Evolutionary conservation across 2,888 invertebrate species (phyloP), one percentile per base, ranked within the genome.

Genomic region (Venusia cambrica): DNA sequence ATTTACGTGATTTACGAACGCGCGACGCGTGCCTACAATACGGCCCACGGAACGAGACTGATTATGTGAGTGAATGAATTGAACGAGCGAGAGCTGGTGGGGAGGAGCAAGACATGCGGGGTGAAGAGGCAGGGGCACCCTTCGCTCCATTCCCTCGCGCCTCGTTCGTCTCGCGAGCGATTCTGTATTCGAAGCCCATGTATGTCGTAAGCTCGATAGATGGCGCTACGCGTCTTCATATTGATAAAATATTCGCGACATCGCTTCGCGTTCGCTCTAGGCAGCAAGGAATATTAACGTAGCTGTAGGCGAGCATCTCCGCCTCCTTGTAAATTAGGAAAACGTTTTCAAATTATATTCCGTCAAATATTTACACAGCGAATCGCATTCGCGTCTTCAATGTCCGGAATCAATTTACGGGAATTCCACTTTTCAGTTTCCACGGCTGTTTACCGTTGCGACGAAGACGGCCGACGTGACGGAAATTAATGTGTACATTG

Each of bases 401-500:
- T 74, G 70, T 78, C 73, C 73, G 73, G 71, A 81, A 79, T 83
- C 75, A 79, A 84, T 83, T 81, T 80, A 64, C 59, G 52, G 57
- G 69, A 77, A 74, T 74, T 32, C 39, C 62, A 68, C 73, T 68
- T 69, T 76, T 64, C 73, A 73, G 75, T 75, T 78, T 71, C 64
- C 64, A 61, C 62, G 63, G 64, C 62, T 69, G 67, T 72, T 70
- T 75, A 68, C 67, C 54, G 61, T 54, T 54, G 46, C 35, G 17
- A 51, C 62, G 68, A 65, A 52, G 59, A 54, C 54, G 45, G 31
- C 13, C 51, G 62, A 73, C 73, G 72, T 63, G 71, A 72, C 66
- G 75, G 74, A 80, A 81, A 83, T 84, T 77, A 76, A 75, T 81
- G 80, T 83, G 74, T 80, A 73, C 80, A 68, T 66, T 73, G 68